Percentiles rank a stretch among this genome's conserved stretches.
phyloP scores from a whole-genome alignment of 1,140 invertebrate species.

The Daktulosphaira vitifoliae region DNA sequence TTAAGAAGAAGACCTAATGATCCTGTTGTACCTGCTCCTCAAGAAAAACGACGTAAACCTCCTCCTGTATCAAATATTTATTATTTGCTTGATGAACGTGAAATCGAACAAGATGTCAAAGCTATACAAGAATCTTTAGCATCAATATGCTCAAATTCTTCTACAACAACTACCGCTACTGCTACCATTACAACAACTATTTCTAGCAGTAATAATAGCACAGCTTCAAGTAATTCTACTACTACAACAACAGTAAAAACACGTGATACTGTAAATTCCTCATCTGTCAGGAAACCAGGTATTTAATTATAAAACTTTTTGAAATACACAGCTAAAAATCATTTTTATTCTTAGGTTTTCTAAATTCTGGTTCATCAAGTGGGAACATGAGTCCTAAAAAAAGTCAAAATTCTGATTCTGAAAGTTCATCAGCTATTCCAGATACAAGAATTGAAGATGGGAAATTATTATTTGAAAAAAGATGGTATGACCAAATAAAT shows the following conservation, averaged over 20 bases:
- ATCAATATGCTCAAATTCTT: constrained; percentile 44
- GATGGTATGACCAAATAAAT: constrained; percentile 56
- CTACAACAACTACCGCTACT: neutral
- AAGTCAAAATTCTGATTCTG: constrained; percentile 4
- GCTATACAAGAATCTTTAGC: constrained; percentile 59
- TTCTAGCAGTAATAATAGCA: too few species aligned
- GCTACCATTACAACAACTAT: too few species aligned
- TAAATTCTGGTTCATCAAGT: constrained; percentile 11
- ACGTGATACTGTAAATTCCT: constrained; percentile 34
- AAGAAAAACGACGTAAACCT: constrained; percentile 66
- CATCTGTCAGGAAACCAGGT: constrained; percentile 48
- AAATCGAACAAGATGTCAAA: constrained; percentile 80
- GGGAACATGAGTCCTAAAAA: constrained; percentile 25
- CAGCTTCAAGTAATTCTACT: constrained; percentile 41
- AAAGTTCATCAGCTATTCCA: constrained; percentile 14
- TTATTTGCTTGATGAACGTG: constrained; percentile 77
- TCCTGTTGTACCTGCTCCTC: constrained; percentile 71
- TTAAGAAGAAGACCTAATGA: constrained; percentile 85
- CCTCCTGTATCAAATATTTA: constrained; percentile 68
- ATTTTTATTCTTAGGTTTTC: constrained; percentile 23
- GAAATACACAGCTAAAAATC: neutral
- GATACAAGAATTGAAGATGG: constrained; percentile 71
- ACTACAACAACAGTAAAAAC: neutral
- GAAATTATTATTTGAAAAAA: constrained; percentile 83
- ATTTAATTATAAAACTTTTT: constrained; percentile 16